Evolutionary conservation across 2,888 invertebrate genomes (phyloP), one percentile per base, ranked within the genome.

Genomic region (Chloroclysta siterata): DNA sequence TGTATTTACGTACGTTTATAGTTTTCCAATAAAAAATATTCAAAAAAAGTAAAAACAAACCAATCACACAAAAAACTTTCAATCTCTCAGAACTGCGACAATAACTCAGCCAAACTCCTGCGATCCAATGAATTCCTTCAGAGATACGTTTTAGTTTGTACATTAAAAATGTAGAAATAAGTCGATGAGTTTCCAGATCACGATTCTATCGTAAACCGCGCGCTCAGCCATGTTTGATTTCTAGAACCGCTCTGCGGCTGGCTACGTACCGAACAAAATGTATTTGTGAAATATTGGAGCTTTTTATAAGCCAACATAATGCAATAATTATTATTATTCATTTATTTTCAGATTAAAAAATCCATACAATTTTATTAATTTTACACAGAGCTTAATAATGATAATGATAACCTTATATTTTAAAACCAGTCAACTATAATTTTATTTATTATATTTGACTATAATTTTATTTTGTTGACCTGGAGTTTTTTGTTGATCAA

Each of bases 101-200:
- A 48, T 56, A 53, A 22, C 8, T 60, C 64, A 55, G 7, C 42
- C 10, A 6, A 36, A 41, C 15, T 33, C 14, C 33, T 41, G 29
- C 51, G 15, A 53, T 60, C 64, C 52, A 60, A 57, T 65, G 53
- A 50, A 63, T 57, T 65, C 51, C 50, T 65, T 60, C 14, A 55
- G 56, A 69, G 58, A 70, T 64, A 69, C 66, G 67, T 65, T 65
- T 68, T 63, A 66, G 65, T 65, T 56, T 55, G 63, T 75, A 67
- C 71, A 75, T 80, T 80, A 80, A 81, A 78, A 75, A 80, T 81
- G 78, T 74, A 81, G 69, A 75, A 72, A 68, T 69, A 72, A 69
- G 63, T 66, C 72, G 63, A 72, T 75, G 71, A 72, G 76, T 69
- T 78, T 77, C 70, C 82, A 54, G 69, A 75, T 80, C 82, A 80